phyloP scores from a whole-genome alignment of 2,113 vertebrate species.

The Microcebus murinus region DNA sequence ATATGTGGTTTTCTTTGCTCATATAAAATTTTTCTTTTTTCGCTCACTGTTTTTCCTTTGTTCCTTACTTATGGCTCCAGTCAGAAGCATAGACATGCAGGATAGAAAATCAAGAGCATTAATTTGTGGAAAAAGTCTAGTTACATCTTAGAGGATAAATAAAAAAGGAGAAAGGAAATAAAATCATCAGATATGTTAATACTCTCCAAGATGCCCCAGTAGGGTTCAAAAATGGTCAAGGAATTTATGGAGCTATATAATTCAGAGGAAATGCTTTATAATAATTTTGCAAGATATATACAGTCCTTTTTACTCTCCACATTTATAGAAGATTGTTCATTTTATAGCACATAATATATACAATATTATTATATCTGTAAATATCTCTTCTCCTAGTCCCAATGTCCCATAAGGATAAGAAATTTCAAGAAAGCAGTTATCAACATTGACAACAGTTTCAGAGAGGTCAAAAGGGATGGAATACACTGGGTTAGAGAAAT shows the following conservation, averaged over 20 bases:
- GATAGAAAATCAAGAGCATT: not conserved
- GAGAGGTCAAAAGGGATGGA: not conserved
- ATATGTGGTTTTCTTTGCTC: not conserved
- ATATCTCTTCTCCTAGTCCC: not conserved
- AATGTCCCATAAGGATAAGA: not conserved
- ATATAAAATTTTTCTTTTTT: not conserved
- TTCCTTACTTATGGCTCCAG: not conserved
- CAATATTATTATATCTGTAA: not conserved
- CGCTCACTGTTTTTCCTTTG: not conserved
- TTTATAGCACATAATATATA: not conserved
- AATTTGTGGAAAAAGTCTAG: not conserved
- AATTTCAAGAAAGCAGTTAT: not conserved
- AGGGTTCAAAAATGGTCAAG: not conserved
- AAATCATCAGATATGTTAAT: not conserved
- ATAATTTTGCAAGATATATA: not conserved
- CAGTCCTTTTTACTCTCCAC: not conserved
- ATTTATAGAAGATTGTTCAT: not conserved
- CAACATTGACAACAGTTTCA: not conserved
- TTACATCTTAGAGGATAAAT: not conserved
- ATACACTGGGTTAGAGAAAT: not conserved
- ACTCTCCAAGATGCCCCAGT: not conserved
- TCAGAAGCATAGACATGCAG: not conserved
- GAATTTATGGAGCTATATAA: not conserved
- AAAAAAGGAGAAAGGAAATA: not conserved
- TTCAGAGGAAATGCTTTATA: not conserved